phyloP scores from a whole-genome alignment of 2,888 invertebrate species.

The Lepetodrilus schrolli region DNA sequence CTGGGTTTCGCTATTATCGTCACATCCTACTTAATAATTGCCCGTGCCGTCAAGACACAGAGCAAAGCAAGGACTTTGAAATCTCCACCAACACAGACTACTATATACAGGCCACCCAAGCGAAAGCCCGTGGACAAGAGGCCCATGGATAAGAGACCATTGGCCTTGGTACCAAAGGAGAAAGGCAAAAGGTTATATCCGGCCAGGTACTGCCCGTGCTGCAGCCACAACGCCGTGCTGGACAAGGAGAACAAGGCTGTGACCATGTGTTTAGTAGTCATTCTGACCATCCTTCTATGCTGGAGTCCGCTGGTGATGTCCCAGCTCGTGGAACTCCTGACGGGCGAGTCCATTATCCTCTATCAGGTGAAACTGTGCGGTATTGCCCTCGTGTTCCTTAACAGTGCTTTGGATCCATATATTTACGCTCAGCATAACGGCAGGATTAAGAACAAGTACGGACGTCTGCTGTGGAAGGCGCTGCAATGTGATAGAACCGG shows the following conservation, averaged over 20 bases:
- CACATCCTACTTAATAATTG: constrained; percentile 54
- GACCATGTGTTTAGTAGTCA: constrained; percentile 64
- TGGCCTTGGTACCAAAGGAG: constrained; percentile 2
- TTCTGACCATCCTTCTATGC: constrained; percentile 58
- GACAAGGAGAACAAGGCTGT: constrained; percentile 60
- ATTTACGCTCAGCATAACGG: constrained; percentile 62
- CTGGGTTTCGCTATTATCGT: constrained; percentile 54
- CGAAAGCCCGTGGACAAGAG: background rate
- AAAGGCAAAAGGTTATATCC: background rate
- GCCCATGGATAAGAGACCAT: background rate
- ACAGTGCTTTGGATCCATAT: constrained; percentile 65
- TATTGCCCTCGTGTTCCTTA: constrained; percentile 65
- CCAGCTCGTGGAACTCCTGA: constrained; percentile 56
- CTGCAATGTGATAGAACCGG: constrained; percentile 38
- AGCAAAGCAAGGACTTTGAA: constrained; percentile 11
- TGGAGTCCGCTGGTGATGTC: constrained; percentile 65
- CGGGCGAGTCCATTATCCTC: constrained; percentile 62
- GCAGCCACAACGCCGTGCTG: constrained; percentile 44
- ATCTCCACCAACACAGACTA: background rate
- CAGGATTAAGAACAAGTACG: constrained; percentile 53
- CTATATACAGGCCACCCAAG: constrained; percentile 6
- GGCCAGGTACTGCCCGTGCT: constrained; percentile 37
- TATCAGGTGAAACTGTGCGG: constrained; percentile 68
- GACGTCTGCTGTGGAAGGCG: constrained; percentile 40
- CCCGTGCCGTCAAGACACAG: constrained; percentile 53